Evolutionary conservation across 2,797 vertebrate genomes (phyloP).

Genomic region (Lacerta viridis): DNA sequence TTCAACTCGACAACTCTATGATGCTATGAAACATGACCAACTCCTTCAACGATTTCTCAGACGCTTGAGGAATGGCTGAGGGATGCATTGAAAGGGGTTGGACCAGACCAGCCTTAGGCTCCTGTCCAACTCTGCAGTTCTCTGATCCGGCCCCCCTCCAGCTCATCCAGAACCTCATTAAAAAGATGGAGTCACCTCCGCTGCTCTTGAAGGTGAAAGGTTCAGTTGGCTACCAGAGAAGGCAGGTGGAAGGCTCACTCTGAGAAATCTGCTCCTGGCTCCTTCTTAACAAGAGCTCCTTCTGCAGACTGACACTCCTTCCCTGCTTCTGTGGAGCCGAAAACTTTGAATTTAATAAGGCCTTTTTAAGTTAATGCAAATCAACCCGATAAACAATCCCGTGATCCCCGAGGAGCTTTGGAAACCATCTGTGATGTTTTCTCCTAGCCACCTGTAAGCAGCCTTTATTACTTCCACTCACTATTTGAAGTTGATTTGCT

Average conservation of each 20-base stretch:
- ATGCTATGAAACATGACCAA: too few relatives aligned
- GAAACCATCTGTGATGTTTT: slow-evolving; percentile 1
- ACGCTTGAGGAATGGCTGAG: too few relatives aligned
- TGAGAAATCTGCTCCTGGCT: neutral
- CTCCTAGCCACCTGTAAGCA: slow-evolving; percentile 19
- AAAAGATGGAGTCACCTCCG: neutral
- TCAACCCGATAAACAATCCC: neutral
- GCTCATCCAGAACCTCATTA: too few relatives aligned
- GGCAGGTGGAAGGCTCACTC: neutral
- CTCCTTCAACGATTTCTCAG: too few relatives aligned
- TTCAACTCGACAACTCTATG: too few relatives aligned
- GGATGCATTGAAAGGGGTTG: too few relatives aligned
- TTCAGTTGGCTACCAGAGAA: too few relatives aligned
- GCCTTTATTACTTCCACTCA: neutral
- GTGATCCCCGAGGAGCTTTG: neutral
- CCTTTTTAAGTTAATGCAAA: slow-evolving; percentile 25
- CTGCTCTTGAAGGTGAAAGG: neutral
- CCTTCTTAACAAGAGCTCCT: neutral
- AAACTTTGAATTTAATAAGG: slow-evolving; percentile 10
- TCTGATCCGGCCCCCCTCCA: too few relatives aligned
- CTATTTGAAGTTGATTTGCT: neutral
- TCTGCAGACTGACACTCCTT: neutral
- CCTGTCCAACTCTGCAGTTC: too few relatives aligned
- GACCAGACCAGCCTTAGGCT: too few relatives aligned
- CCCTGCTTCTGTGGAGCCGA: neutral